Evolutionary conservation across 2,888 invertebrate species (phyloP).

Genomic region (Pecten maximus): DNA sequence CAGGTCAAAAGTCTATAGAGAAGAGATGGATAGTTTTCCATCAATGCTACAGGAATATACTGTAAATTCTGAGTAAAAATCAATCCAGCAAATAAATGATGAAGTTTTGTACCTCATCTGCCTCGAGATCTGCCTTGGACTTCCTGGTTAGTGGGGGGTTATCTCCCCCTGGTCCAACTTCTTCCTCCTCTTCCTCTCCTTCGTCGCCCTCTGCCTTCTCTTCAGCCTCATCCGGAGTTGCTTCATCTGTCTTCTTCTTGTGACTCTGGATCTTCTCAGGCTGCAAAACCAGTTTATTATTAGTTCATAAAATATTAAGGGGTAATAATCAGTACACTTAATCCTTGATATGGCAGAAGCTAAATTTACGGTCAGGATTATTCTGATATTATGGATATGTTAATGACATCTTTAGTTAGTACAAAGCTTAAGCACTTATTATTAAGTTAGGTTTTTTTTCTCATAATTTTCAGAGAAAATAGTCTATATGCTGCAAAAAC

Average conservation of each 20-base stretch:
- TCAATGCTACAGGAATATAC: too few species aligned
- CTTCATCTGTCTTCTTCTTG: conserved; percentile 79
- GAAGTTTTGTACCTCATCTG: conserved; percentile 61
- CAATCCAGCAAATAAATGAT: too few species aligned
- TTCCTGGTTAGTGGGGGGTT: conserved; percentile 63
- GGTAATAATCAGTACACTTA: not conserved
- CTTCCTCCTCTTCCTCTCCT: conserved; percentile 51
- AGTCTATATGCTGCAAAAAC: not conserved
- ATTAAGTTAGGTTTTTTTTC: too few species aligned
- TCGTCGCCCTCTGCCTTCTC: conserved; percentile 56
- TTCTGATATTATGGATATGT: not conserved
- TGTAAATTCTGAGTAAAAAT: too few species aligned
- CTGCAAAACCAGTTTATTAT: conserved; percentile 53
- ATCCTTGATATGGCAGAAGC: not conserved
- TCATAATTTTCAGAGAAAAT: not conserved
- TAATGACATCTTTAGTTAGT: too few species aligned
- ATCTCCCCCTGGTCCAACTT: conserved; percentile 67
- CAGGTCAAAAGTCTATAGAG: too few species aligned
- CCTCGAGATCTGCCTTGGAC: conserved; percentile 73
- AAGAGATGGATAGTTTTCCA: too few species aligned
- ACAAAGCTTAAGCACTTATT: too few species aligned
- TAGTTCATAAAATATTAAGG: not conserved
- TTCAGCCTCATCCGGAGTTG: conserved; percentile 73
- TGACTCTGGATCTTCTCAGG: conserved; percentile 67
- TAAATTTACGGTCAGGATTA: not conserved